Base-by-base conservation (phyloP, 2,113 vertebrate genomes). In the Diadophis punctatus region DNA sequence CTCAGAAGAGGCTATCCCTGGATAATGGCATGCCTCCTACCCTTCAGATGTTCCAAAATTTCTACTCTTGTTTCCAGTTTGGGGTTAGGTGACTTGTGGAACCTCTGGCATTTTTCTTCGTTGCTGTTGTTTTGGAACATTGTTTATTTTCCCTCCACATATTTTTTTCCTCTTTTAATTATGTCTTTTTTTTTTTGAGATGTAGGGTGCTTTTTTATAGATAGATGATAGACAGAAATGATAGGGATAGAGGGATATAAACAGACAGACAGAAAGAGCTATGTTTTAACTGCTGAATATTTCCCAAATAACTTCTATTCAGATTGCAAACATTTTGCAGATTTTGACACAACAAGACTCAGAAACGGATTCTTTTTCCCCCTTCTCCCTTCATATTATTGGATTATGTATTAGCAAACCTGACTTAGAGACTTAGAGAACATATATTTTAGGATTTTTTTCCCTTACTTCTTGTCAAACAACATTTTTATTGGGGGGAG, bases 381-480 rank as follows among this genome's bases (percentile, higher is more conserved):
- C 4, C 2, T 46, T 3, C n/a, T 92, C 53, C 23, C 14, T 46
- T 27, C 60, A n/a, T 80, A 23, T 11, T 56, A 30, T 12, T 89
- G 39, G 51, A n/a, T 92, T 84, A 89, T 92, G 89, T 92, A 89
- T 56, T 46, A n/a, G 25, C 10, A 39, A 89, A 49, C 52, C 52
- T 23, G 16, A 68, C 48, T 84, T 84, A 16, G 30, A 25, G 16
- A 68, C 48, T 84, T 84, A 16, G 30, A 25, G 16, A 74, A 88
- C 46, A 92, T 80, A 92, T 92, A 58, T 92, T 88, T 58, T 58
- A 90, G 90, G 2, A 1, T 43, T 94, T 92, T 92, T 55, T 34
- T 10, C 0, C 2, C 49, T 85, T 2, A 20, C 0, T 88, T 90
- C 18, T 93, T 91, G 43, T 0, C 52, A 92, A 94, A 74, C 11